Base-by-base conservation (phyloP, 2,888 invertebrate genomes). In the Rhamphomyia laevipes region DNA sequence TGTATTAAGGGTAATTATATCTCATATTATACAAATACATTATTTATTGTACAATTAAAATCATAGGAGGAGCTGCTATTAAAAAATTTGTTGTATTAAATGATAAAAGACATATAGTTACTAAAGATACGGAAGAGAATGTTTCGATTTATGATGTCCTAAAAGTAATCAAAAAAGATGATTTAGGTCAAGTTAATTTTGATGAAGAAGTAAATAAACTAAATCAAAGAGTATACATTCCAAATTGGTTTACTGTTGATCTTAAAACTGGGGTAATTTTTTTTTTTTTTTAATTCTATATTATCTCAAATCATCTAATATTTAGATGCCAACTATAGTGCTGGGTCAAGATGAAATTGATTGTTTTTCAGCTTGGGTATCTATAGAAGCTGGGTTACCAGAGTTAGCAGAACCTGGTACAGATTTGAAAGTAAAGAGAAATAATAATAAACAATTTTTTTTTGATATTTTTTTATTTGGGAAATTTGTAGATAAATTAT, bases 171-270 rank as follows among this genome's bases (percentile, higher is more conserved):
- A 94, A 92, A 75, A 77, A 92, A 9, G 89, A 94, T 70, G 93
- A 94, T 66, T 77, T 95, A 51, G 96, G 96, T 1, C 79, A 81
- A 62, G 81, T 92, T 3, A 89, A 95, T 66, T 93, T 88, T 70
- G 93, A 97, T 55, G 87, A 91, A 62, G 90, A 95, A 73, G 80
- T 91, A 2, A 93, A 95, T 66, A 88, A 88, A 63, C 75, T 89
- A 53, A 89, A 87, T 61, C 90, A 93, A 72, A 86, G 86, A 78
- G 85, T 99, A 46, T 94, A 87, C 67, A 94, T 99, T 61, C 97
- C 99, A 27, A 95, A 91, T 73, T 99, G 99, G 99, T 99, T 99
- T 68, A 90, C 90, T 57, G 94, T 97, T 42, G 99, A 99, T 73
- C 79, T 99, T 43, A 99, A 99, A 75, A 97, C 95, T 51, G 99